Base-by-base conservation (phyloP, 2,113 vertebrate genomes). In the Hystrix brachyura region DNA sequence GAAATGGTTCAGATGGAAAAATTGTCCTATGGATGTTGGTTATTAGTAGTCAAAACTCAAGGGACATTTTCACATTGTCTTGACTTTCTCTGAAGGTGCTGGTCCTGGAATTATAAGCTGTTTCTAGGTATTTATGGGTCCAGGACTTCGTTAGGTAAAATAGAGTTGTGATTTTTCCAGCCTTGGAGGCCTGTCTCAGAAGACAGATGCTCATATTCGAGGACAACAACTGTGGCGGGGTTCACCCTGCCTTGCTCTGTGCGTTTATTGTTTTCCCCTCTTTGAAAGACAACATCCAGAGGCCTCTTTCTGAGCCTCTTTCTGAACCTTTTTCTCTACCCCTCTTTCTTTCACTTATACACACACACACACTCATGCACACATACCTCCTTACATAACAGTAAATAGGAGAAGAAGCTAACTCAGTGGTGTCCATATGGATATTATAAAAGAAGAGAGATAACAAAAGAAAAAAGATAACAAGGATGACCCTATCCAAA, bases 21-120 rank as follows among this genome's bases (percentile, higher is more conserved):
- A 78, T 19, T 92, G 3, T 5, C 19, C 11, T 29, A 8, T 5
- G 23, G 32, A 71, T 83, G 17, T 43, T 79, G 13, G 10, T 83
- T 83, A 46, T 76, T 32, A 38, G 87, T 92, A 88, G 10, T 64
- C 7, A 85, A 79, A 93, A 91, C 25, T 65, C 57, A 88, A 64
- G 48, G 19, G 46, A 32, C 7, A 1, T 72, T 95, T 93, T 91
- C 82, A 82, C 34, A 57, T 83, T 76, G 53, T 71, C 34, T 57
- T 91, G 86, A 48, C 43, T 93, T 89, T 85, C 27, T 55, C 8
- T 91, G 67, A 23, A 93, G 62, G 14, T 43, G 1, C 25, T 76
- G 23, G 18, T 51, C 59, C 62, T 87, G 46, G 62, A 87, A 71
- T 94, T 64, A 81, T 0, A 91, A 92, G 34, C 27, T 46, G 17